Base-by-base conservation (phyloP, 2,888 invertebrate species). In the Drosophila crucigera region DNA sequence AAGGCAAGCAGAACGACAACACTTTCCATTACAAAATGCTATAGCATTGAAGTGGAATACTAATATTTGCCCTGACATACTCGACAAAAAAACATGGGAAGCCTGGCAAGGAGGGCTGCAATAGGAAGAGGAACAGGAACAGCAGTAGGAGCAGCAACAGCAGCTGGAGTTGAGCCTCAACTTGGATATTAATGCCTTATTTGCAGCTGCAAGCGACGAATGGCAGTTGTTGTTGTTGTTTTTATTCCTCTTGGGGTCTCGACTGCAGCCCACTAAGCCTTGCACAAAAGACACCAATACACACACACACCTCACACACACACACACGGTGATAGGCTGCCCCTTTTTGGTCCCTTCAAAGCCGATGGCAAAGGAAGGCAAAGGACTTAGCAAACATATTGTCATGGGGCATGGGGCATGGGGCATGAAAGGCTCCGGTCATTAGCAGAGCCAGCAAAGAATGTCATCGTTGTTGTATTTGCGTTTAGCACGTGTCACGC, bases 181-280 rank as follows among this genome's bases (percentile, higher is more conserved):
- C 65, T 72, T 68, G 80, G 80, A 89, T 91, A 91, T 91, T 91
- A 91, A 91, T 91, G 91, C 91, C 90, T 91, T 89, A 90, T 91
- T 91, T 91, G 85, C 71, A 83, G 85, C 78, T 88, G 85, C 75
- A 76, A 71, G 73, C 62, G 39, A 58, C 56, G 43, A 61, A 53
- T 52, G 62, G 50, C 59, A 65, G 25, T 39, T 64, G 39, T n/a
- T 47, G 28, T 41, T 54, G 78, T 56, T 68, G 30, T 30, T 64
- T 25, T 16, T 43, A 28, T 31, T 43, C 50, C 64, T 55, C 58
- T 62, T 72, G 54, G 60, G 61, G 58, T 53, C 74, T 73, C 50
- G 49, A 54, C 54, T 83, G 77, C 82, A 74, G 73, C 75, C 77
- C 68, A 68, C 78, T 75, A 89, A 83, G 80, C 69, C 78, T 62